phyloP scores from a whole-genome alignment of 1,140 invertebrate species.

The Paramacrobiotus metropolitanus region DNA sequence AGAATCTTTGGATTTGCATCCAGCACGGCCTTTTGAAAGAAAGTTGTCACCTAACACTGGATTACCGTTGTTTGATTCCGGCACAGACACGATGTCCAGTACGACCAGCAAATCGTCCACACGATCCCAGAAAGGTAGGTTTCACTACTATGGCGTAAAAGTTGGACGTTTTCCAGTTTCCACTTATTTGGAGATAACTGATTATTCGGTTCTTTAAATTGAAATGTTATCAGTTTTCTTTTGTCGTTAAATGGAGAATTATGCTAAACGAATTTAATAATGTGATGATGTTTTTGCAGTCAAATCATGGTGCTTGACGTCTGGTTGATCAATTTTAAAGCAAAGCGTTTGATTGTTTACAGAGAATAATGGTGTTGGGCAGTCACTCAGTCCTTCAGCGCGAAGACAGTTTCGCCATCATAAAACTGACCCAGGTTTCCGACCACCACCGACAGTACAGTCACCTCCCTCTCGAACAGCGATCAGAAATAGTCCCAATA shows the following conservation, averaged over 20 bases:
- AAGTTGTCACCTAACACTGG: not conserved
- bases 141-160: too few species aligned
- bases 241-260: too few species aligned
- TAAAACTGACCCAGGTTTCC: conserved; percentile 4
- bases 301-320: too few species aligned
- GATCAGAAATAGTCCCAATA: conserved; percentile 1
- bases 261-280: too few species aligned
- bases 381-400: not conserved
- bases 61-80: not conserved
- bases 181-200: too few species aligned
- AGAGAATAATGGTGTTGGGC: conserved; percentile 8
- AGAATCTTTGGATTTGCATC: not conserved
- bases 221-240: too few species aligned
- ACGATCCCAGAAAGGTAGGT: not conserved
- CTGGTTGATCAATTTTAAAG: too few species aligned
- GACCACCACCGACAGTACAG: not conserved
- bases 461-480: conserved; percentile 8
- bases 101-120: not conserved
- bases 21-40: not conserved
- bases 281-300: too few species aligned
- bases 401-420: not conserved
- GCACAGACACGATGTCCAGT: not conserved
- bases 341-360: not conserved
- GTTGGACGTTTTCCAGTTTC: too few species aligned
- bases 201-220: too few species aligned